These are phyloP conservation scores for Cabera pusaria DNA, from an alignment of 2,888 invertebrate species.

Conservation along the genomic window DNA sequence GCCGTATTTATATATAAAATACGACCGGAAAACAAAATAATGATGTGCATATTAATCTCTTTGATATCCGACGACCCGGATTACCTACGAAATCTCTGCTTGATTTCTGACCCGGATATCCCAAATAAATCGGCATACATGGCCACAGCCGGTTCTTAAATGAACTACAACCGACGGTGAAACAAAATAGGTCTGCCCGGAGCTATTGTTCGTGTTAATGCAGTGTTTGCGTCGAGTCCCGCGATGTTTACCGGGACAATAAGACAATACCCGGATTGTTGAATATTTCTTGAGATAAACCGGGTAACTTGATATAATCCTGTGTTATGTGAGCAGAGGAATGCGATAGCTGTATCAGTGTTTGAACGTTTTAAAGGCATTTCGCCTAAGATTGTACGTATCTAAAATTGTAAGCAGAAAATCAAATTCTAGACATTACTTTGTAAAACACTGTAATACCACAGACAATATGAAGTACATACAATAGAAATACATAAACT, in stretches of 20 bases:
- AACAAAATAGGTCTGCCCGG: conserved; percentile 41
- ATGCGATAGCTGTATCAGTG: conserved; percentile 2
- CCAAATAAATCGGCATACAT: conserved; percentile 8
- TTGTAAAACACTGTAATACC: too few relatives aligned
- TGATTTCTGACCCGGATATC: not conserved
- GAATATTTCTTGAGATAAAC: conserved; percentile 13
- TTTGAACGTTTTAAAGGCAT: too few relatives aligned
- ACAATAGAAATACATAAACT: too few relatives aligned
- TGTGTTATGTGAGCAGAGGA: conserved; percentile 6
- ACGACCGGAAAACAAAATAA: too few relatives aligned
- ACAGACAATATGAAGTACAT: too few relatives aligned
- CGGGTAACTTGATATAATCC: conserved; percentile 10
- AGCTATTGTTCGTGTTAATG: conserved; percentile 45
- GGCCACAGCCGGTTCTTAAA: conserved; percentile 32
- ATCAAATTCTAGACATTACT: too few relatives aligned
- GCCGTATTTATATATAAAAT: too few relatives aligned
- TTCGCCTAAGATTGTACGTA: too few relatives aligned
- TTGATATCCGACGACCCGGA: too few relatives aligned
- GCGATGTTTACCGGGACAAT: conserved; percentile 25
- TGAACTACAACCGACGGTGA: conserved; percentile 39
- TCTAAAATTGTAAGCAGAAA: too few relatives aligned
- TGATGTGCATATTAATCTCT: too few relatives aligned
- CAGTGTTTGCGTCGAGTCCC: conserved; percentile 25
- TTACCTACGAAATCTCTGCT: too few relatives aligned
- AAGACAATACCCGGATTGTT: conserved; percentile 16